Evolutionary conservation across 2,797 vertebrate genomes (phyloP), one percentile per base, ranked within the genome.

Genomic region (Syndactyla subalaris): DNA sequence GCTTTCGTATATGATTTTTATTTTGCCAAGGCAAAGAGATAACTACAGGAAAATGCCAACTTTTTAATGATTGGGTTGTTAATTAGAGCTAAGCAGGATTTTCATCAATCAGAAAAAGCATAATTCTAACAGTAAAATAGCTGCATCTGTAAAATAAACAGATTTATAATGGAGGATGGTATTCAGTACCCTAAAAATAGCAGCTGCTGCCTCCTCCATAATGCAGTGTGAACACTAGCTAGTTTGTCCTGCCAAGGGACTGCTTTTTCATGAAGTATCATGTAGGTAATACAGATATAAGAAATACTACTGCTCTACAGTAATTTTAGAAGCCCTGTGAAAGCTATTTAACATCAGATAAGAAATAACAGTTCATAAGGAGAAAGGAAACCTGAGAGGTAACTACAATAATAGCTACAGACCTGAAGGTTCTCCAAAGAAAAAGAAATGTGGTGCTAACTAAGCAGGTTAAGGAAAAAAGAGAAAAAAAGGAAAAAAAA

Each of bases 191-290:
- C 87, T 95, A 91, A 94, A 95, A 92, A 77, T 81, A 91, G 92
- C 93, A 92, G 75, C 82, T 93, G 66, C 93, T 88, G 66, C 76
- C 87, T 96, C 82, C 85, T 95, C 73, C 87, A 81, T 93, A 94
- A 95, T 92, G 89, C 87, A 89, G 75, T 57, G 82, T 83, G 89
- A 92, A 84, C 68, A 48, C n/a, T n/a, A 87, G 45, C 84, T 88
- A 55, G 70, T 72, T 91, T 91, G 62, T 86, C 89, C 73, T 96
- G 89, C 79, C 82, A 89, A 84, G 73, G 62, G 62, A 45, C 48
- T 76, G 76, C 76, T 93, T 95, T 94, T 67, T 58, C 76, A 29
- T 76, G 38, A 76, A 77, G 83, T 70, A 51, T 88, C 2, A 6
- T 41, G 45, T 65, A 63, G 30, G 34, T 92, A 83, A 92, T 85